Base-by-base conservation (phyloP, 2,797 vertebrate species). In the Typhlichthys eigenmanni region DNA sequence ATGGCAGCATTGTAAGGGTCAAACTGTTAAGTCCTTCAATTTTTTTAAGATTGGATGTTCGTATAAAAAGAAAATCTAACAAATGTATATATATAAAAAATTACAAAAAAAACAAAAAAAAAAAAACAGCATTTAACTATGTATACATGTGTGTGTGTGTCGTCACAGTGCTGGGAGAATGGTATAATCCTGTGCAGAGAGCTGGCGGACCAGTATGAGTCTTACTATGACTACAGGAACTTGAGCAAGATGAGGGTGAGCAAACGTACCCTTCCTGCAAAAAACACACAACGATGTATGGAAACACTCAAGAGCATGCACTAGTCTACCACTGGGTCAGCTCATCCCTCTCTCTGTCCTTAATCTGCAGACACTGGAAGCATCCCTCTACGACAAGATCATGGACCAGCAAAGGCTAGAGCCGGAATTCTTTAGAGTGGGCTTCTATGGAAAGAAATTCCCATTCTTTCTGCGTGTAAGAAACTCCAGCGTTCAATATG, bases 191-290 rank as follows among this genome's bases (percentile, higher is more conserved):
- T 99, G 64, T 99, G 98, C 90, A 92, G 96, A 75, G 98, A 99
- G 87, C 93, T 99, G 75, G 98, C 97, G 0, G 96, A 98, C 79
- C 97, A 98, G 60, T 99, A 99, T 5, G 96, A 99, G 87, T 94
- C 94, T n/a, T 98, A 95, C 82, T 99, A 99, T 13, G 98, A 99
- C 92, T 99, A 99, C 92, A 94, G 97, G 83, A 98, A 98, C 84
- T 87, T 99, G 83, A 99, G 98, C 92, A 98, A 98, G 88, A 98
- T 98, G 96, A 93, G 96, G 94, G 98, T 98, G 91, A 95, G 86
- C 76, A 77, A 9, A 38, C 34, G 8, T 9, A 29, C 13, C 13
- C 9, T 1, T 29, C 16, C n/a, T 2, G 17, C 45, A 9, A 34
- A 2, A 17, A 17, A 13, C n/a, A 52, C 50, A 2, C 2, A 8